Conservation (phyloP, 2,797 vertebrate species). For the Poecilia velifera region DNA sequence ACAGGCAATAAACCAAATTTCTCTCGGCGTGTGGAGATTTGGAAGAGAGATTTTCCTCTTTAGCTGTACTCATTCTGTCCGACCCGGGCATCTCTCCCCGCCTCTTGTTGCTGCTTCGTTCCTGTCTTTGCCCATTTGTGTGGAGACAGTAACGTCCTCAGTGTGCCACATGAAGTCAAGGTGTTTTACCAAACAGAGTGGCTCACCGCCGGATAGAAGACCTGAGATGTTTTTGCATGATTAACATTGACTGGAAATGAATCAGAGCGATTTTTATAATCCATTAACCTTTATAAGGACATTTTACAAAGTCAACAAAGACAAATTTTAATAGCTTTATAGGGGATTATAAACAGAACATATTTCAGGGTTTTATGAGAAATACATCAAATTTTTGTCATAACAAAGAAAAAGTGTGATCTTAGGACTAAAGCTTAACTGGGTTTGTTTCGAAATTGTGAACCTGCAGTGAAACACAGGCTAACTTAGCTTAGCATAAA, state of each 20-base stretch:
- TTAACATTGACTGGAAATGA: background rate
- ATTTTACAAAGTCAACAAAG: slow-evolving; percentile 11
- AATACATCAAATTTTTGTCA: background rate
- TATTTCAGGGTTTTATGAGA: background rate
- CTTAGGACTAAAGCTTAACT: slow-evolving; percentile 13
- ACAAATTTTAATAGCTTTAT: background rate
- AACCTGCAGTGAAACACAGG: background rate
- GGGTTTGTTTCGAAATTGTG: slow-evolving; percentile 4
- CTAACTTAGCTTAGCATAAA: slow-evolving; percentile 16
- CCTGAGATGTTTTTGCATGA: slow-evolving; percentile 13
- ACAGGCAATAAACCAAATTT: slow-evolving; percentile 34
- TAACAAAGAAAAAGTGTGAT: background rate
- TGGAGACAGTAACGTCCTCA: slow-evolving; percentile 32
- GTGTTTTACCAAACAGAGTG: slow-evolving; percentile 9
- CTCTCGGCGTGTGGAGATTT: slow-evolving; percentile 41
- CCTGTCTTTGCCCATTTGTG: slow-evolving; percentile 44
- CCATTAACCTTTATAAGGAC: background rate
- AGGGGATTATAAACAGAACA: background rate
- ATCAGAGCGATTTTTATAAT: slow-evolving; percentile 8
- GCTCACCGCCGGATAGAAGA: background rate
- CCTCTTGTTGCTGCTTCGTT: slow-evolving; percentile 55
- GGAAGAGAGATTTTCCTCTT: slow-evolving; percentile 12
- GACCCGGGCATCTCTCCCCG: slow-evolving; percentile 42
- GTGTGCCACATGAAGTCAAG: slow-evolving; percentile 21
- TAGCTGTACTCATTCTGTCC: slow-evolving; percentile 39